These are phyloP conservation scores for Clarias macrocephalus DNA, from an alignment of 2,113 vertebrate species.

Conservation along the genomic window DNA sequence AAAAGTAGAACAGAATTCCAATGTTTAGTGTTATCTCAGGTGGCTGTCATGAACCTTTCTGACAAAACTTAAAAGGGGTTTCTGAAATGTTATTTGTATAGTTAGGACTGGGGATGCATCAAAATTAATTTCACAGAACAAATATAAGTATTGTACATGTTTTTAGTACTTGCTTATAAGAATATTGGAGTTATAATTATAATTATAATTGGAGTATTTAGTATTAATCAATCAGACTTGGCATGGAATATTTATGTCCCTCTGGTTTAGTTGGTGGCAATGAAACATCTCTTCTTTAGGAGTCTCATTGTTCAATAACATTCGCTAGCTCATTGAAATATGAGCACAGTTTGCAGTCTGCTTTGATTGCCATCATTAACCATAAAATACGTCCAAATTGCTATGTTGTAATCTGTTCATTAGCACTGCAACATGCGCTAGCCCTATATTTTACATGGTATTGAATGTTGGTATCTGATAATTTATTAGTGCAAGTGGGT, in stretches of 20 bases:
- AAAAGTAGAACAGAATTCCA: constrained; percentile 24
- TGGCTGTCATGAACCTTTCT: not conserved
- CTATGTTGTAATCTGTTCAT: not conserved
- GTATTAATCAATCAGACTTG: not conserved
- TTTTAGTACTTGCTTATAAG: not conserved
- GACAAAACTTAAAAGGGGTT: not conserved
- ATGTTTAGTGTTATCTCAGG: constrained; percentile 18
- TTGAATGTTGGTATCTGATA: not conserved
- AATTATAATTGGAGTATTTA: not conserved
- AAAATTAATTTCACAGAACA: not conserved
- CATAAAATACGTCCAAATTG: not conserved
- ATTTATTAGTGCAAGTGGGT: not conserved
- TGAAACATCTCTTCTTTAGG: too few species aligned
- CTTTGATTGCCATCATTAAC: not conserved
- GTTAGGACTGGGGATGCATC: not conserved
- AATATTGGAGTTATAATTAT: not conserved
- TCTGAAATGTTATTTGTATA: not conserved
- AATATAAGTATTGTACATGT: not conserved
- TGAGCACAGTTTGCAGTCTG: not conserved
- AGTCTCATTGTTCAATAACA: not conserved
- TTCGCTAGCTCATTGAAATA: not conserved
- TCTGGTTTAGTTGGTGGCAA: not conserved
- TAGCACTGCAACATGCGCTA: not conserved
- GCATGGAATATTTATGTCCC: not conserved
- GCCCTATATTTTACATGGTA: not conserved